Evolutionary conservation across 2,113 vertebrate species (phyloP), one percentile per base, ranked within the genome.

Genomic region (Etheostoma cragini): DNA sequence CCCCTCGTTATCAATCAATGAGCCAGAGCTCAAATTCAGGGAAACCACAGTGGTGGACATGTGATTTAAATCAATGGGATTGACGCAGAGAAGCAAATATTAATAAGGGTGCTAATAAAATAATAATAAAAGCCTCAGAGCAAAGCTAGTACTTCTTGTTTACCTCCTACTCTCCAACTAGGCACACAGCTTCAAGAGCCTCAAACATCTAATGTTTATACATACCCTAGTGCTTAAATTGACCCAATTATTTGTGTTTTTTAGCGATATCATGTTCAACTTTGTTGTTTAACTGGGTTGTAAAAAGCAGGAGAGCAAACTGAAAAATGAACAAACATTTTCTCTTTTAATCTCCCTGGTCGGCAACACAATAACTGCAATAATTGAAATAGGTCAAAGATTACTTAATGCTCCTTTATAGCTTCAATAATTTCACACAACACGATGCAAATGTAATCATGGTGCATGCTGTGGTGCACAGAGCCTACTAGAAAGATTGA

Each of bases 41-140:
- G 0, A 60, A 62, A 58, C 22, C n/a, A 24, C 21, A 50, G 38
- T 21, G 45, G 24, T 49, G 17, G 63, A 69, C 47, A 69, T 64
- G n/a, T 73, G 19, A 38, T 87, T 78, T 14, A 65, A 22, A 72
- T 79, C 16, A n/a, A 45, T 61, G 49, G 3, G 50, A 33, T 17
- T 68, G 73, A 81, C 19, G 19, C 21, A 5, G 24, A 78, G 54
- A 49, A 69, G 16, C n/a, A 50, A 24, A 82, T 76, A 42, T 26
- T 26, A 47, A 42, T 70, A 54, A 2, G 42, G 64, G 65, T 21
- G 12, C 30, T 26, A 16, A 72, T 76, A 69, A 61, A 1, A 0
- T 12, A n/a, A 24, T 24, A 65, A 65, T 58, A 24, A 58, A 79
- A 35, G 33, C 45, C 46, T 61, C n/a, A 0, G 2, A 54, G 22